These are phyloP conservation scores for Uropsilus gracilis DNA, from an alignment of 2,113 vertebrate species.

Conservation along the genomic window DNA sequence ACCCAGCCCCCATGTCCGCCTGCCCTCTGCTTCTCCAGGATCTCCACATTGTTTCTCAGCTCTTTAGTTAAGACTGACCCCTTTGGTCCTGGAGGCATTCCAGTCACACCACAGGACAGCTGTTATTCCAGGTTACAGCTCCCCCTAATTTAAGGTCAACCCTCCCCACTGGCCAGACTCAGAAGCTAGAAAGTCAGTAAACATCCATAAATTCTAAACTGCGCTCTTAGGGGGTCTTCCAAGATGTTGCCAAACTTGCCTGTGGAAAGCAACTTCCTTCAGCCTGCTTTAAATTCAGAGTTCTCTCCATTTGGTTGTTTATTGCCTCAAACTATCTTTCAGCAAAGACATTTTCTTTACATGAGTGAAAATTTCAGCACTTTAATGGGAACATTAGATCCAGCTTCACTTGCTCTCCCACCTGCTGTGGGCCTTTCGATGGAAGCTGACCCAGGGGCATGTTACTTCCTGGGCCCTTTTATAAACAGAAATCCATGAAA, in stretches of 20 bases:
- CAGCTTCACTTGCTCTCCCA: not conserved
- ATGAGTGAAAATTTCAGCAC: slow-evolving; percentile 71
- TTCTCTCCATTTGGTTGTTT: slow-evolving; percentile 66
- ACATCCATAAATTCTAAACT: slow-evolving; percentile 42
- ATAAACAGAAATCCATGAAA: not conserved
- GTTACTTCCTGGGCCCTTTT: not conserved
- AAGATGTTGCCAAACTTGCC: slow-evolving; percentile 29
- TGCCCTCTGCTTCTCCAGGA: too few species aligned
- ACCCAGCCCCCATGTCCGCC: too few species aligned
- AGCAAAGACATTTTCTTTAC: slow-evolving; percentile 70
- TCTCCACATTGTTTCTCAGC: rapidly evolving
- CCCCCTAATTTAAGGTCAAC: not conserved
- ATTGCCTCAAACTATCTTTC: slow-evolving; percentile 70
- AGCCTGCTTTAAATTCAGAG: slow-evolving; percentile 73
- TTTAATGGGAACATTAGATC: slow-evolving; percentile 65
- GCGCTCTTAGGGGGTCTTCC: slow-evolving; percentile 37
- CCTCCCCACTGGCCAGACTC: not conserved
- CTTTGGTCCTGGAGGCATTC: not conserved
- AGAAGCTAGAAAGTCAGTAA: not conserved
- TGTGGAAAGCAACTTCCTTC: slow-evolving; percentile 53
- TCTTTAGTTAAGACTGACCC: not conserved
- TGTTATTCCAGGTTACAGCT: not conserved
- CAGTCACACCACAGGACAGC: not conserved
- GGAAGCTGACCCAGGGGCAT: not conserved
- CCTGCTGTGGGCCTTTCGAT: not conserved